These are phyloP conservation scores for Solenodon paradoxus DNA, from an alignment of 2,113 vertebrate species.

Conservation along the genomic window DNA sequence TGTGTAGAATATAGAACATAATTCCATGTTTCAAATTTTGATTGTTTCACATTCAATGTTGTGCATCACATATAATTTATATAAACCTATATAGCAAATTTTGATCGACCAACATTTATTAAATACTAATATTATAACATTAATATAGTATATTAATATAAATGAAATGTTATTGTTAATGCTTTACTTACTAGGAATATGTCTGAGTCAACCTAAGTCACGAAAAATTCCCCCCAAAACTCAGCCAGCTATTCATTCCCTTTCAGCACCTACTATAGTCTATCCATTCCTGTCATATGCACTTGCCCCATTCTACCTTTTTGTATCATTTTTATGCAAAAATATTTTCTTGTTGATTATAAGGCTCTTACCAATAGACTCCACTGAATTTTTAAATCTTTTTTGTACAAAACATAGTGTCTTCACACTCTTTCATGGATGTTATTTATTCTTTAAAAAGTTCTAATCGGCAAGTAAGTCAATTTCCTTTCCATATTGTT, in stretches of 20 bases:
- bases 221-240: neutral
- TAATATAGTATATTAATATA: neutral
- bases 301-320: neutral
- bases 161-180: neutral
- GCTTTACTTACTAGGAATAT: neutral
- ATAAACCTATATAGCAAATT: neutral
- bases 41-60: neutral
- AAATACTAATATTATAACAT: neutral
- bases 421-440: neutral
- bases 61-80: neutral
- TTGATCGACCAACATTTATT: neutral
- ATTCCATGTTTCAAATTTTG: neutral
- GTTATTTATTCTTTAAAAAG: neutral
- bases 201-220: neutral
- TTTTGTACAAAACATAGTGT: neutral
- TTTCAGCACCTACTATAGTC: neutral
- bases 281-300: neutral
- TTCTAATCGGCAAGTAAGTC: neutral
- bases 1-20: neutral
- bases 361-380: neutral
- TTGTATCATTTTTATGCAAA: neutral
- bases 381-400: neutral
- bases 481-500: neutral
- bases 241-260: too few species aligned
- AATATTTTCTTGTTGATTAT: neutral